phyloP scores from a whole-genome alignment of 2,113 vertebrate species.

The Diphyllodes magnificus region DNA sequence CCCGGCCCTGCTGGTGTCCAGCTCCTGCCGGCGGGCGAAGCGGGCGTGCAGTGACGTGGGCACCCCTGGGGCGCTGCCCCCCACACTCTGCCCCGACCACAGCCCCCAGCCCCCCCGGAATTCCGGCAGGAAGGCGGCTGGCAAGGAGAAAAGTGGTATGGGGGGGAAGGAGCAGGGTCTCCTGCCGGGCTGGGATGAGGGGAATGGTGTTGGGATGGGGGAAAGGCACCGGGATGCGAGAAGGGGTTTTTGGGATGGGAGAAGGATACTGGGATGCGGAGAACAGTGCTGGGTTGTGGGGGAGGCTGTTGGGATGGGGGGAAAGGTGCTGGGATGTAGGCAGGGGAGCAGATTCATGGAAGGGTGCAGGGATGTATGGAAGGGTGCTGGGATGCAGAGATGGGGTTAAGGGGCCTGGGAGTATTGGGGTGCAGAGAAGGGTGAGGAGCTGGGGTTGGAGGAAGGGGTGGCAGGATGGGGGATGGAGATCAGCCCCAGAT shows the following conservation, averaged over 20 bases:
- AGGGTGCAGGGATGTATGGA: too few relatives aligned
- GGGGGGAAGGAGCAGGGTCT: neutral
- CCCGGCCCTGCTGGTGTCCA: slow-evolving; percentile 76
- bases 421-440: neutral
- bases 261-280: rapidly evolving
- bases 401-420: neutral
- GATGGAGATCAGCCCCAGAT: neutral
- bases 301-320: neutral
- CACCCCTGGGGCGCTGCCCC: slow-evolving; percentile 63
- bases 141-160: slow-evolving; percentile 81
- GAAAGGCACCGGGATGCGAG: rapidly evolving
- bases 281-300: neutral
- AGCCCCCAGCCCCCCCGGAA: slow-evolving; percentile 66
- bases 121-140: slow-evolving; percentile 67
- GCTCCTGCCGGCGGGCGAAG: slow-evolving; percentile 70
- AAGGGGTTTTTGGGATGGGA: neutral
- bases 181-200: rapidly evolving
- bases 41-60: slow-evolving; percentile 67
- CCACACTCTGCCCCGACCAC: slow-evolving; percentile 67
- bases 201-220: neutral
- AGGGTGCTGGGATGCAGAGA: too few relatives aligned
- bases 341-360: neutral
- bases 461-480: rapidly evolving
- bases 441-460: neutral
- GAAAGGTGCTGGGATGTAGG: too few relatives aligned